Base-by-base conservation (phyloP, 2,113 vertebrate species). In the Odocoileus hemionus region DNA sequence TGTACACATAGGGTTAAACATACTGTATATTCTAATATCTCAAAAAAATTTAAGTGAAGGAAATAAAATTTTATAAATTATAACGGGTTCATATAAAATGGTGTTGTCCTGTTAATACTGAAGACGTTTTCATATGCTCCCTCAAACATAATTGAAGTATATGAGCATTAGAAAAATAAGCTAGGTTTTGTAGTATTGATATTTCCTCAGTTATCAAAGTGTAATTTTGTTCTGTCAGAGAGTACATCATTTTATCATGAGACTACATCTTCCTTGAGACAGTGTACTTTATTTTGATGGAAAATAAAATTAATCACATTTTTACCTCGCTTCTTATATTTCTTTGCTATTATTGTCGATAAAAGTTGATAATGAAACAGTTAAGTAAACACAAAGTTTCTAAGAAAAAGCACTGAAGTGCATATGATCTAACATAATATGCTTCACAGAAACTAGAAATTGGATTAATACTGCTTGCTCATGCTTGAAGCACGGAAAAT, bases 381-480 rank as follows among this genome's bases (percentile, higher is more conserved):
- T 98, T 98, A 99, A 98, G 95, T 79, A 98, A 98, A 98, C 33
- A 84, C 23, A 67, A 88, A 97, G 76, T 94, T 98, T 97, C 93
- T 96, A 86, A 98, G 96, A 78, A 98, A 80, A 87, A 98, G 91
- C 94, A 92, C 76, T 93, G 97, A 98, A 96, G 96, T 98, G 85
- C 94, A 98, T 98, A 96, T 98, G 97, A 98, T 98, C 86, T 98
- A 98, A 98, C 97, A 97, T 98, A 99, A 99, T 98, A 96, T 98
- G 97, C 97, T 97, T 98, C 97, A 98, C 89, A 98, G 98, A 99
- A 98, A 98, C 91, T 97, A 98, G 96, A 98, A 99, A 98, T 98
- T 98, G 97, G 98, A 99, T 99, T 99, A 99, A 99, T 99, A 99
- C 98, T 99, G 98, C 98, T 98, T 99, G 97, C 85, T 99, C 99